phyloP scores from a whole-genome alignment of 2,797 vertebrate species.

The Sternotherus odoratus region DNA sequence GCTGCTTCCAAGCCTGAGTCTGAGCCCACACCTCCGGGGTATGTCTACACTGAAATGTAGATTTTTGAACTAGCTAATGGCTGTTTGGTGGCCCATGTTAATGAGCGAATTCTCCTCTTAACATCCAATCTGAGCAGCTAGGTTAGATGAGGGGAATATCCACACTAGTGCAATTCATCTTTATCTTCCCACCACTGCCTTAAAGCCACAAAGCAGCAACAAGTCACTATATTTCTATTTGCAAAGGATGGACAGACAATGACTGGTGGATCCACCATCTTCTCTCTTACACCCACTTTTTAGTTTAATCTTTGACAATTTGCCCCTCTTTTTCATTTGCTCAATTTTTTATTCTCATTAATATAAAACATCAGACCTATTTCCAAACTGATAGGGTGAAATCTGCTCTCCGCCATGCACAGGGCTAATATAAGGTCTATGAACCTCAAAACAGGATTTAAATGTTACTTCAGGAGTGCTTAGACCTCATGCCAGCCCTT shows the following conservation, averaged over 20 bases:
- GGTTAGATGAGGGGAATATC: not conserved
- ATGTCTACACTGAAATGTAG: too few species aligned
- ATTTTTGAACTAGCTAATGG: not conserved
- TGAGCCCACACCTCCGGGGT: too few species aligned
- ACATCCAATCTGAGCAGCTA: not conserved
- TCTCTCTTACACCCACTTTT: not conserved
- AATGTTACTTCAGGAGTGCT: not conserved
- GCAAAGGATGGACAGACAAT: not conserved
- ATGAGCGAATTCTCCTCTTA: not conserved
- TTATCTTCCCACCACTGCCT: not conserved
- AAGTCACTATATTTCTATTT: not conserved
- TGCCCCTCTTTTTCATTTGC: too few species aligned
- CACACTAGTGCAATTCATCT: accelerated
- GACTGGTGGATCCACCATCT: accelerated
- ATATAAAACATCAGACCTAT: not conserved
- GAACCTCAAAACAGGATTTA: not conserved
- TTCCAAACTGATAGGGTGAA: not conserved
- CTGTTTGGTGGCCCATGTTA: not conserved
- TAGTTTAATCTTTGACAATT: too few species aligned
- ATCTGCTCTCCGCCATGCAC: not conserved
- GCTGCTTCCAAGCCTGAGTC: too few species aligned
- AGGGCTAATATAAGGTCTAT: not conserved
- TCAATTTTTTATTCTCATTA: not conserved
- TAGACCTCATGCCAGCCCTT: not conserved
- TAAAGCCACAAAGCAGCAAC: not conserved